Base-by-base conservation (phyloP, 2,888 invertebrate species). In the Anthrax anthrax region DNA sequence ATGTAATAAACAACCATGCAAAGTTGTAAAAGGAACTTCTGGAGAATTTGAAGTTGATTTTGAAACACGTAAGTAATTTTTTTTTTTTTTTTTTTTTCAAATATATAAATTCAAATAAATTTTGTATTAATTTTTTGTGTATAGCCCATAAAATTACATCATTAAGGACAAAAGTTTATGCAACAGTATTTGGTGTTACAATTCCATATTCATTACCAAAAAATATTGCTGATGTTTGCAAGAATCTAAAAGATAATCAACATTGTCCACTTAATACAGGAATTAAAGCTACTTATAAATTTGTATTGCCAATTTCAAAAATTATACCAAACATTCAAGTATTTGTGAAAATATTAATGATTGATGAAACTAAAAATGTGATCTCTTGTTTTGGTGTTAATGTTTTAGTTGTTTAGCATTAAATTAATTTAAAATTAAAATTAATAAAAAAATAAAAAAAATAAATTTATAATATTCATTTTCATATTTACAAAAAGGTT, bases 21-120 rank as follows among this genome's bases (percentile, higher is more conserved):
- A 55, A 18, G 59, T 65, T 3, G 47, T 58, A 18, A 62, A 61
- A 32, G 64, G 63, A 17, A 40, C 47, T 8, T 36, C 36, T 17
- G 61, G 57, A 2, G 18, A 57, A 1, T 62, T 66, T 59, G 55
- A 63, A 39, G 55, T 63, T 1, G 60, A 60, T 3, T 65, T 65
- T 44, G 27, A 57, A 42, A 55, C 59, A 47, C 54, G 64, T 64
- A 56, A 57, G 57, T 56, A 10, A 8, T 23, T 6, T 23, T 23
- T 23, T 6, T 8, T 23, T 23, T 6, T 23, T n/a, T n/a, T 23
- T 4, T 23, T 6, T 8, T 23, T 23, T 23, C 4, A 8, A 23
- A 23, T 23, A 23, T 23, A 6, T n/a, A n/a, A n/a, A n/a, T n/a
- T n/a, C n/a, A n/a, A 23, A 8, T 23, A 23, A 23, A 23, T 23